Evolutionary conservation across 2,113 vertebrate genomes (phyloP).

Genomic region (Manacus vitellinus): DNA sequence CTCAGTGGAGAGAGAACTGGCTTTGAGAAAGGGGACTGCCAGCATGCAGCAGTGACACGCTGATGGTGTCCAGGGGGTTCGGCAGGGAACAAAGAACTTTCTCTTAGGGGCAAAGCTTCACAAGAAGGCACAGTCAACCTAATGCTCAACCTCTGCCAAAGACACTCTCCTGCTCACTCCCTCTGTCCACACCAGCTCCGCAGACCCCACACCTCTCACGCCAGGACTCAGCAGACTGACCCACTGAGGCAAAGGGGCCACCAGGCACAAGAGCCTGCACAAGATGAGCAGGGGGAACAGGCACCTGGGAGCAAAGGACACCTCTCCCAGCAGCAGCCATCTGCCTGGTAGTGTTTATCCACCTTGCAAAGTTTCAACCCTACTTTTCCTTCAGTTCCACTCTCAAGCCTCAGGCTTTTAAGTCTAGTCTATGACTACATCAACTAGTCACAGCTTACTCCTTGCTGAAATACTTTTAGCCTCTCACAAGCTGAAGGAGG

Average conservation of each 20-base stretch:
- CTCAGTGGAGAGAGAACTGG: not conserved
- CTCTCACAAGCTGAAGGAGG: not conserved
- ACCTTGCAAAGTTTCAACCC: not conserved
- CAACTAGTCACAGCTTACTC: not conserved
- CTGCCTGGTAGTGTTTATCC: not conserved
- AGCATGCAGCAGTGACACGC: accelerated
- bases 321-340: not conserved
- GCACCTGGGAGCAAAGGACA: not conserved
- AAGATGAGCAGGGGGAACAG: accelerated
- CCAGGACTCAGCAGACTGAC: not conserved
- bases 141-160: not conserved
- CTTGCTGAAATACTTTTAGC: not conserved
- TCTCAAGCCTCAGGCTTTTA: not conserved
- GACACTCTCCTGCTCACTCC: not conserved
- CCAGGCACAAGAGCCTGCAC: not conserved
- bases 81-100: not conserved
- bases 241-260: not conserved
- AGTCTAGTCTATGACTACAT: not conserved
- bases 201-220: not conserved
- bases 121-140: not conserved
- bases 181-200: not conserved
- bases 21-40: not conserved
- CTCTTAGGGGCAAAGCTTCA: not conserved
- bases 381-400: not conserved
- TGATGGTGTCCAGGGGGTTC: not conserved